Percentiles rank a stretch among this genome's conserved stretches.
These are phyloP conservation scores for Hyaena hyaena DNA, from an alignment of 2,113 vertebrate species.

Conservation along the genomic window DNA sequence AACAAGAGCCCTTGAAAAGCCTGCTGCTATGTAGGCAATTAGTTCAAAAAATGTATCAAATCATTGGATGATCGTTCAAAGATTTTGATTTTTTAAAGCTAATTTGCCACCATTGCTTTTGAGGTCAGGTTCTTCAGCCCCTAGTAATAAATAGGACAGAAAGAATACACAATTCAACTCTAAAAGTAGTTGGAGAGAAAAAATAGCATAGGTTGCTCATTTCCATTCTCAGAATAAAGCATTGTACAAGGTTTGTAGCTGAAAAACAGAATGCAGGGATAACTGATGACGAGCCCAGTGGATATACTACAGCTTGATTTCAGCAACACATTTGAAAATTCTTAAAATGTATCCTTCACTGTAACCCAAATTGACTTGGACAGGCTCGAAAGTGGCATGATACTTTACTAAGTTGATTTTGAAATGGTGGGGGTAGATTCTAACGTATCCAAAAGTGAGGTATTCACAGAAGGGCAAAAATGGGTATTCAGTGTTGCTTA, in stretches of 20 bases:
- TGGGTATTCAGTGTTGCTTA: slow-evolving; percentile 27
- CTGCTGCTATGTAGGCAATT: slow-evolving; percentile 33
- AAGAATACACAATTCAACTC: neutral
- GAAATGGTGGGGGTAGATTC: neutral
- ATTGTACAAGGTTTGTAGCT: neutral
- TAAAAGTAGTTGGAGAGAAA: neutral
- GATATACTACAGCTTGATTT: neutral
- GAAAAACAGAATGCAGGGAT: neutral
- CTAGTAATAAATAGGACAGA: neutral
- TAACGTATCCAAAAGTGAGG: neutral
- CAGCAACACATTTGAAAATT: slow-evolving; percentile 13
- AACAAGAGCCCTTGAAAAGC: slow-evolving; percentile 27
- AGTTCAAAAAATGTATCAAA: slow-evolving; percentile 8
- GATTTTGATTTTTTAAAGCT: slow-evolving; percentile 18
- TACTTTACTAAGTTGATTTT: neutral
- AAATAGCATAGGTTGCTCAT: neutral
- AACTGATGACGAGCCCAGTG: neutral
- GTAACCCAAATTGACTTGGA: neutral
- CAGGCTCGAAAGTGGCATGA: neutral
- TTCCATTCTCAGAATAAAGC: slow-evolving; percentile 15
- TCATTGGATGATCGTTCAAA: slow-evolving; percentile 34
- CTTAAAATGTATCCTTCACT: slow-evolving; percentile 3
- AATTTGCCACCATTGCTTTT: neutral
- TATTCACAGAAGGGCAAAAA: slow-evolving; percentile 23
- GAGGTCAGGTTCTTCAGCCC: neutral